Evolutionary conservation across 2,113 vertebrate genomes (phyloP).

Genomic region (Gallinago media): DNA sequence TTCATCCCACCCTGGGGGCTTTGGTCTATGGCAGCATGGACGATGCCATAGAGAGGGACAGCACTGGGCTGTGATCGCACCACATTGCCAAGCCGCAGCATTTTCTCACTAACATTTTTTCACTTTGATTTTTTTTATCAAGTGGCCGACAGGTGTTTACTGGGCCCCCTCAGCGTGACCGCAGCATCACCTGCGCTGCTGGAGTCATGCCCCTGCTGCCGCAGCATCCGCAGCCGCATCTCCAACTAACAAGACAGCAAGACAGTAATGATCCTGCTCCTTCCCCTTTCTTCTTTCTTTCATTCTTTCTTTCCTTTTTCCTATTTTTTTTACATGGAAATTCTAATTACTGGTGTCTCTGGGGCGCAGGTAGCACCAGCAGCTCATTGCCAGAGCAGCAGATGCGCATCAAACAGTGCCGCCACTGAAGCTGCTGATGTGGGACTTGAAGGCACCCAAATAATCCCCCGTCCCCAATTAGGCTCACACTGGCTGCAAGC

Average conservation of each 20-base stretch:
- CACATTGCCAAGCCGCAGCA: neutral
- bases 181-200: neutral
- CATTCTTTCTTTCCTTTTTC: neutral
- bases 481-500: neutral
- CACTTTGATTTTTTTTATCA: neutral
- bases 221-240: neutral
- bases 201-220: neutral
- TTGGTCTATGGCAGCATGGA: neutral
- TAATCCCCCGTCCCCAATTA: neutral
- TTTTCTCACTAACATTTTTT: neutral
- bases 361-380: neutral
- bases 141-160: neutral
- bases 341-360: neutral
- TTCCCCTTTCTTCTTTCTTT: neutral
- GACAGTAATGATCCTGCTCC: neutral
- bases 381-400: rapidly evolving
- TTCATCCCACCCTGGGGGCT: neutral
- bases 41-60: no score
- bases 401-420: neutral
- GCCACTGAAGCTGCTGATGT: rapidly evolving
- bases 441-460: neutral
- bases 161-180: no score
- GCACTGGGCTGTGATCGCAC: neutral
- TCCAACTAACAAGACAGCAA: neutral
- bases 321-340: neutral